Evolutionary conservation across 2,888 invertebrate species (phyloP), one percentile per base, ranked within the genome.

Genomic region (Luperina testacea): DNA sequence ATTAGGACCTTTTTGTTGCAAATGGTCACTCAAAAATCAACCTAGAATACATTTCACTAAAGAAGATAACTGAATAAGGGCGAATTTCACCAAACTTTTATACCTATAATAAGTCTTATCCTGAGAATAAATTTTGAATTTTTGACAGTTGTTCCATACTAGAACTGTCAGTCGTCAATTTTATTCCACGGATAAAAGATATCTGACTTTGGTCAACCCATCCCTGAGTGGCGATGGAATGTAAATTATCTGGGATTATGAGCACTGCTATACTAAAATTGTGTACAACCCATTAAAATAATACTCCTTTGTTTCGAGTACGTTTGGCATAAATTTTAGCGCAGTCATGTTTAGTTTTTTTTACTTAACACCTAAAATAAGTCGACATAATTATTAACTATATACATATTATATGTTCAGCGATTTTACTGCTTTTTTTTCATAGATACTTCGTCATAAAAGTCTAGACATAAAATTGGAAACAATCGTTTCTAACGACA

Each of bases 401-500:
- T 85, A 79, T 82, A 85, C 72, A 82, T 77, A 84, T 68, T 83
- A 82, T 69, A 69, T 72, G 13, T 57, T 77, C 77, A 74, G 71
- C 63, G 67, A 73, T 75, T 70, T 73, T 72, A 74, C 70, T 75
- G 84, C 59, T 72, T 68, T 83, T 57, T 32, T 67, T 51, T 20
- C 9, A 64, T 74, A 84, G 6, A 78, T 67, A 69, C 67, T 79
- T 80, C 69, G 68, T 85, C 68, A 73, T 77, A 61, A 59, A 72
- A 69, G n/a, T 69, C 74, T 74, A 79, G 63, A 76, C 82, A 78
- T 88, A 86, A 84, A 86, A 81, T 87, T 80, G 45, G 63, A 64
- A 84, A 75, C 57, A 78, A 81, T 87, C 89, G 83, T 88, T 89
- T 64, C 64, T 9, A 88, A 88, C 84, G 89, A 89, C 73, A 75